Evolutionary conservation across 2,888 invertebrate species (phyloP), one percentile per base, ranked within the genome.

Genomic region (Cephus rjabovi): DNA sequence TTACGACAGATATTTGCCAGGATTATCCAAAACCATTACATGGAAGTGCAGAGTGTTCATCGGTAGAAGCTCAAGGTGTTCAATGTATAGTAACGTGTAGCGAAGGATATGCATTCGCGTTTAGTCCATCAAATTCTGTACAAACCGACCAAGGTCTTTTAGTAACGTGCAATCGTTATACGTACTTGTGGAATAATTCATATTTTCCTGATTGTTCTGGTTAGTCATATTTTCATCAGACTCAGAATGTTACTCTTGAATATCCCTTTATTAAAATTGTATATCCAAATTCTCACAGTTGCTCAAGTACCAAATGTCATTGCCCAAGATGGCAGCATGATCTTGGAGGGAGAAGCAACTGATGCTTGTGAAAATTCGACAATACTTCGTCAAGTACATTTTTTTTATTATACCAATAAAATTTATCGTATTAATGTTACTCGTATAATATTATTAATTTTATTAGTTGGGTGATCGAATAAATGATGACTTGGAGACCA

Each of bases 51-150:
- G 91, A 92, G 73, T 94, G 94, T 82, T 90, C 90, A 0, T 90
- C 91, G 71, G 88, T 89, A n/a, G 87, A 88, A 0, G 76, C 76
- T 1, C 90, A 91, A 12, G 92, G 91, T 11, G 92, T 93, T 0
- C 91, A 92, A 80, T 95, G 95, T 84, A 90, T 92, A 6, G 88
- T 95, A 34, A 92, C 92, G 12, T 95, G 95, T 85, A 90, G 93
- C 75, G 93, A 93, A 77, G 95, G 95, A 0, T 95, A 94, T 85
- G 94, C 93, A 4, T 93, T 95, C 84, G 94, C 93, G 23, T 87
- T 92, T 81, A 89, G 88, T 15, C 90, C 92, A 4, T 87, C 78
- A 23, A 81, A 81, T 74, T 76, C 79, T 70, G 77, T 78, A 3
- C 23, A 69, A 4, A 77, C 91, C 0, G 86, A 89, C 3, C 87